phyloP scores from a whole-genome alignment of 1,140 invertebrate species.

The Agrypnia vestita region DNA sequence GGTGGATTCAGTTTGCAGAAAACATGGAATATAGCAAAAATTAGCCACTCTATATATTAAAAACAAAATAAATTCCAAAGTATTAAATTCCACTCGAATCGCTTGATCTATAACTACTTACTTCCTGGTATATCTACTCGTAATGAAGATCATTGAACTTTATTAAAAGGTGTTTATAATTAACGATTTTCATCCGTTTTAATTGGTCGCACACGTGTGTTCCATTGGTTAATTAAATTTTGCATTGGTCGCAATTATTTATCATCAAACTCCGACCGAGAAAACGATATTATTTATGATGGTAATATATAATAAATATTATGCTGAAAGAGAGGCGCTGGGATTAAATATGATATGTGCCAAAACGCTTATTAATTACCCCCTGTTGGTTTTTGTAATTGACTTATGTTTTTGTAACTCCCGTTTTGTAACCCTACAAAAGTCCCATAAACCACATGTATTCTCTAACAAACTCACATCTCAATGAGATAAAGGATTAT shows the following conservation, averaged over 20 bases:
- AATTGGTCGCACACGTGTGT: neutral
- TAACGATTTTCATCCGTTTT: neutral
- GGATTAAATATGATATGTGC: conserved; percentile 1
- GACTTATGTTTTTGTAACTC: conserved; percentile 17
- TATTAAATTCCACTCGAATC: too few relatives aligned
- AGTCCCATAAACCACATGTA: too few relatives aligned
- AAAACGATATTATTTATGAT: neutral
- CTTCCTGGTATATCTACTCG: too few relatives aligned
- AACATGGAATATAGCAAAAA: too few relatives aligned
- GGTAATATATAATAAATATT: neutral
- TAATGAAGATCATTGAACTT: too few relatives aligned
- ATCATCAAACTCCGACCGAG: neutral
- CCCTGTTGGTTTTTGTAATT: neutral
- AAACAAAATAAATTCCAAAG: too few relatives aligned
- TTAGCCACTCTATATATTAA: too few relatives aligned
- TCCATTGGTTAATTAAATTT: neutral
- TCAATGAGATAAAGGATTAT: too few relatives aligned
- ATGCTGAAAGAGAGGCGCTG: neutral
- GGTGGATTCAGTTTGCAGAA: too few relatives aligned
- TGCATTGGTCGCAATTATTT: neutral
- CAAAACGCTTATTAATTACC: neutral
- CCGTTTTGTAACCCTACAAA: neutral
- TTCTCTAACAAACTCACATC: too few relatives aligned
- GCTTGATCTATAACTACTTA: too few relatives aligned
- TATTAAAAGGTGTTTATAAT: too few relatives aligned